A percentile compares a stretch with the other conserved stretches of the same genome.
Conservation (phyloP, 2,797 vertebrate genomes). For the Chiloscyllium punctatum region DNA sequence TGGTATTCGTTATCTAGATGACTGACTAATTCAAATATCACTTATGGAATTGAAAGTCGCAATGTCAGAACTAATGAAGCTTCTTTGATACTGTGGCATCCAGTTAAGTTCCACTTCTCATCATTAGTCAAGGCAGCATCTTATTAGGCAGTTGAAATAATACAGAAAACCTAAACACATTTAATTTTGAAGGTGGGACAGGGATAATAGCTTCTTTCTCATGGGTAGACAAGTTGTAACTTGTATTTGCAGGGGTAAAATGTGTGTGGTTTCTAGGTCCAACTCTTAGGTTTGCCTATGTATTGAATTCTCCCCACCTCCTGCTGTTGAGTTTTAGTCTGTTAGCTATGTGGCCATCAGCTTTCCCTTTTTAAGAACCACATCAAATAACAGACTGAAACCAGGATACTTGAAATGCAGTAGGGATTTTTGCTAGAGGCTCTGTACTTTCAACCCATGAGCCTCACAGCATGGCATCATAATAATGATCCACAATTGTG, state of each 20-base stretch:
- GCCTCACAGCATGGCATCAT: conserved; percentile 13
- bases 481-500: conserved; percentile 26
- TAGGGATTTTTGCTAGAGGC: conserved; percentile 10
- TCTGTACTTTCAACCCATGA: background rate
- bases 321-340: background rate
- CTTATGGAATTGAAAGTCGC: background rate
- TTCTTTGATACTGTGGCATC: background rate
- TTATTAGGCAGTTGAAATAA: background rate
- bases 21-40: background rate
- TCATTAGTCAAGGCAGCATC: background rate
- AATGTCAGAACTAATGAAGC: background rate
- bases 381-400: background rate
- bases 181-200: background rate
- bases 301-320: background rate
- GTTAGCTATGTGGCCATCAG: background rate
- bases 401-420: background rate
- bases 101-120: background rate
- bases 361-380: background rate
- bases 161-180: background rate
- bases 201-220: no score
- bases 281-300: background rate
- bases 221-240: background rate
- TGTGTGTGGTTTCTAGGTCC: no score
- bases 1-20: background rate
- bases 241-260: background rate